Evolutionary conservation across 2,888 invertebrate species (phyloP).

Genomic region (Drosophila bunnanda): DNA sequence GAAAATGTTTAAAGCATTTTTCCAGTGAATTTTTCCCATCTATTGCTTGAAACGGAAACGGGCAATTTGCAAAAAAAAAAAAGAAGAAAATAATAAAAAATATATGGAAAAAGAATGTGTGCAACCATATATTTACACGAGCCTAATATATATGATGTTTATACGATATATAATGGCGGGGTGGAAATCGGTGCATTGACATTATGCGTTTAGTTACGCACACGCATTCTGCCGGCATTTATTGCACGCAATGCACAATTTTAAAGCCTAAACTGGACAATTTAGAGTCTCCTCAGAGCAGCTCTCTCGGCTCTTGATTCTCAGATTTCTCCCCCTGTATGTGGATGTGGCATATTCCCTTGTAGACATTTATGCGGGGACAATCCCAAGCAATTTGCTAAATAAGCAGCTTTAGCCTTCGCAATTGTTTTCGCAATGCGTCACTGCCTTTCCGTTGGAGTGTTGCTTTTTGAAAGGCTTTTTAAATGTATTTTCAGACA

Average conservation of each 20-base stretch:
- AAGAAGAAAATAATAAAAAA: constrained; percentile 30
- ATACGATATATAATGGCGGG: constrained; percentile 36
- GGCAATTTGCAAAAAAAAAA: constrained; percentile 77
- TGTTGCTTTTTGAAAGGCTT: constrained; percentile 5
- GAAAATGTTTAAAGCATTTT: constrained; percentile 58
- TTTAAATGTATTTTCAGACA: constrained; percentile 4
- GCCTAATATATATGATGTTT: constrained; percentile 9
- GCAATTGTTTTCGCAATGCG: constrained; percentile 60
- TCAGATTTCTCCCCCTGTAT: constrained; percentile 12
- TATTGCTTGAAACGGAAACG: constrained; percentile 62
- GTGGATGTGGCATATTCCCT: neutral
- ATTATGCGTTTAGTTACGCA: constrained; percentile 79
- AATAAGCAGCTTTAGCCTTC: constrained; percentile 57
- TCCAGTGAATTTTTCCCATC: constrained; percentile 63
- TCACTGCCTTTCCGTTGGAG: constrained; percentile 53
- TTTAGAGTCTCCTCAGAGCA: constrained; percentile 47
- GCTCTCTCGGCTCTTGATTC: neutral
- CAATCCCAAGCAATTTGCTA: constrained; percentile 56
- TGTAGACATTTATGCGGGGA: constrained; percentile 28
- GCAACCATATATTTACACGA: constrained; percentile 14
- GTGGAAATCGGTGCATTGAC: constrained; percentile 55
- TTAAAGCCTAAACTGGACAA: constrained; percentile 65
- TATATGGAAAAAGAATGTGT: constrained; percentile 7
- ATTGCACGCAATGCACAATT: constrained; percentile 71
- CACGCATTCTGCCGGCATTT: constrained; percentile 56